Conservation (phyloP, 2,888 invertebrate genomes). For the Ischnura elegans region DNA sequence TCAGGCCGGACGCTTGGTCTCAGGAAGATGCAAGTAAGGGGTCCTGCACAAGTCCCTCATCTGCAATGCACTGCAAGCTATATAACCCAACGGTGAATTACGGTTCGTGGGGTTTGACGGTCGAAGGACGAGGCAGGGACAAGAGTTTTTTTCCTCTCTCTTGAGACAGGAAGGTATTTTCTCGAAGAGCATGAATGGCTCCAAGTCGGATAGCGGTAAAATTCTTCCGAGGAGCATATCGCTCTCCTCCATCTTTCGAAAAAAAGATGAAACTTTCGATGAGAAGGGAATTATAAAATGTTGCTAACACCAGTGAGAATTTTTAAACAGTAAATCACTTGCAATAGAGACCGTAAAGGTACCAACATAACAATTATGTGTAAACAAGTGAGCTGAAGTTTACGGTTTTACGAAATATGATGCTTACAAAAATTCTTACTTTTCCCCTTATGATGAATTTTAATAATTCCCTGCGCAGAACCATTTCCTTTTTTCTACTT, state of each 20-base stretch:
- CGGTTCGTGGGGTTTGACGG: not conserved
- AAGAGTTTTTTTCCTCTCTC: not conserved
- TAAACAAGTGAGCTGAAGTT: too few relatives aligned
- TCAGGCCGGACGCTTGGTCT: not conserved
- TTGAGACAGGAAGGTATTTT: not conserved
- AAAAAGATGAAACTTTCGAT: too few relatives aligned
- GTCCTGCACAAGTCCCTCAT: not conserved
- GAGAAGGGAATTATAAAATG: too few relatives aligned
- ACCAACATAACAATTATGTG: too few relatives aligned
- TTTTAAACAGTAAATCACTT: too few relatives aligned
- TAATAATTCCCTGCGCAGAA: too few relatives aligned
- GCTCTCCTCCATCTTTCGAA: not conserved
- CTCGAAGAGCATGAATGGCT: constrained; percentile 13
- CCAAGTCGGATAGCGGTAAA: not conserved
- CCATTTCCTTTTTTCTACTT: too few relatives aligned
- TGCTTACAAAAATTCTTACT: too few relatives aligned
- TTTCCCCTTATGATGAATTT: too few relatives aligned
- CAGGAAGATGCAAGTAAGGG: not conserved
- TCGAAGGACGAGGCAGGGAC: constrained; percentile 9
- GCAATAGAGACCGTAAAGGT: too few relatives aligned
- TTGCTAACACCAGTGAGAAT: too few relatives aligned
- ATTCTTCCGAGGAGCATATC: not conserved
- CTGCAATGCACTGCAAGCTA: not conserved
- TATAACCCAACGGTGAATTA: constrained; percentile 19
- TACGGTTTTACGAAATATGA: too few relatives aligned